phyloP scores from a whole-genome alignment of 1,140 invertebrate genomes.

The Ridgeia piscesae region DNA sequence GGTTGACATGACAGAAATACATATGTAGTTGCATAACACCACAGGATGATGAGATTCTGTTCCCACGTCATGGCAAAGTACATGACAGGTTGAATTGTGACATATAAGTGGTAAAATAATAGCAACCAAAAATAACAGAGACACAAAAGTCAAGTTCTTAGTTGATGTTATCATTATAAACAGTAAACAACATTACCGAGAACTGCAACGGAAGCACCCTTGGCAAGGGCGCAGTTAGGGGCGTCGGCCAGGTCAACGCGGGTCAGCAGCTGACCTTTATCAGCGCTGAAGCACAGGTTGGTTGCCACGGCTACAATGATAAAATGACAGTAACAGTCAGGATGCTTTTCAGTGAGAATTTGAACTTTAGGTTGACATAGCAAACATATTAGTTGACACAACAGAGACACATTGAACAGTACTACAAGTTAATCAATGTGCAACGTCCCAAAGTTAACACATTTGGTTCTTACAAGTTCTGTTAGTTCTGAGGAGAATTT shows the following conservation, averaged over 20 bases:
- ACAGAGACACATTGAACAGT: no score
- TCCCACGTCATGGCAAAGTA: no score
- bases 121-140: neutral
- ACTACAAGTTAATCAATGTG: no score
- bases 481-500: no score
- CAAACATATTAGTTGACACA: neutral
- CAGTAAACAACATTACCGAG: slow-evolving; percentile 36
- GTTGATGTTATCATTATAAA: neutral
- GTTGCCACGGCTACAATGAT: slow-evolving; percentile 37
- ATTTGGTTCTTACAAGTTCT: no score
- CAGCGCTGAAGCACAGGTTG: slow-evolving; percentile 50
- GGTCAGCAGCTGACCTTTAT: slow-evolving; percentile 46
- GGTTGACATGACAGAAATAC: no score
- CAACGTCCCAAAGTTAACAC: no score
- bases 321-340: neutral
- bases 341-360: neutral
- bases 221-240: slow-evolving; percentile 47
- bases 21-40: no score
- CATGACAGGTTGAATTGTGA: no score
- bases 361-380: neutral
- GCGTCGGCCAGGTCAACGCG: slow-evolving; percentile 51
- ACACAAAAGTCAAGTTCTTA: neutral
- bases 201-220: slow-evolving; percentile 43
- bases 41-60: no score
- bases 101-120: neutral